Evolutionary conservation across 2,113 vertebrate genomes (phyloP).

Genomic region (Cyrtonyx montezumae): DNA sequence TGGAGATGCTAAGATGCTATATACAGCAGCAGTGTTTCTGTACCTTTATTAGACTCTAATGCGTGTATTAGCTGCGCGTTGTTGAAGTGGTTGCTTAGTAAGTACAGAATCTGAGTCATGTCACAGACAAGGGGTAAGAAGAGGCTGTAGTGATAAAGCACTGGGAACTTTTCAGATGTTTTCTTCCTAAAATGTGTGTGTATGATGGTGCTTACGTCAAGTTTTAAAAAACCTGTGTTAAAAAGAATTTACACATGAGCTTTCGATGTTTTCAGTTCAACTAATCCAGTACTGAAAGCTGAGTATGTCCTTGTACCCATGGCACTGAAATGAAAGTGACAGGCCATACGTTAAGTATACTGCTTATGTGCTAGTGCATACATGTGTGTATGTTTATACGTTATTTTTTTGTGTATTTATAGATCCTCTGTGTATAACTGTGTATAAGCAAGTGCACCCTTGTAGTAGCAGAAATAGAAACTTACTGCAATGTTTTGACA

Average conservation of each 20-base stretch:
- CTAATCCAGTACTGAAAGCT: not conserved
- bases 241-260: not conserved
- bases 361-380: accelerated
- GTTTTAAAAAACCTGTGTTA: not conserved
- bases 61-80: not conserved
- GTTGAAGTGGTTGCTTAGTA: constrained; percentile 6
- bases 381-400: not conserved
- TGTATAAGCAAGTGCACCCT: not conserved
- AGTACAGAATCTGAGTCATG: not conserved
- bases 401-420: not conserved
- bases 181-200: not conserved
- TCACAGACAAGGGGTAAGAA: constrained; percentile 7
- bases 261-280: not conserved
- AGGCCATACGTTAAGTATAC: accelerated
- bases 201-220: not conserved
- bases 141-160: not conserved
- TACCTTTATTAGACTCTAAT: not conserved
- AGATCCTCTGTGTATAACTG: accelerated
- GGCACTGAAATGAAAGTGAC: not conserved
- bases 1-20: not conserved
- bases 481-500: not conserved
- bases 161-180: not conserved
- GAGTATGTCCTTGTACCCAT: not conserved
- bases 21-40: not conserved
- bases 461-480: not conserved